Conservation (phyloP, 2,797 vertebrate species). For the Hylomyscus alleni region DNA sequence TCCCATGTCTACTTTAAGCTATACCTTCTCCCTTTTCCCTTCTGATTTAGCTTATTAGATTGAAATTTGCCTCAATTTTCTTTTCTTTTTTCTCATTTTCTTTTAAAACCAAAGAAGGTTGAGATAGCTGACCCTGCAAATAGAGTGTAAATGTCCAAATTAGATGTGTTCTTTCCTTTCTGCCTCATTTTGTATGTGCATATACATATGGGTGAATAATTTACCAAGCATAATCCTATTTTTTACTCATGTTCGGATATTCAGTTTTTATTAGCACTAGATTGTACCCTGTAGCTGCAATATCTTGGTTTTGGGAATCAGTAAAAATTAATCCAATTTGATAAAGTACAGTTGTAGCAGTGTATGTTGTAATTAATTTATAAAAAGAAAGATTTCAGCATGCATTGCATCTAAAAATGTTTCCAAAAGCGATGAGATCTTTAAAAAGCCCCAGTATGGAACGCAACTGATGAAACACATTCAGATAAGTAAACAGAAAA, state of each 20-base stretch:
- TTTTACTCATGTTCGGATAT: neutral
- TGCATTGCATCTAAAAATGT: neutral
- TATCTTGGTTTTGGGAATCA: neutral
- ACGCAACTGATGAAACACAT: constrained; percentile 22
- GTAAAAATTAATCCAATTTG: neutral
- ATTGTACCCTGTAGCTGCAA: neutral
- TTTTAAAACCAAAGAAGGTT: neutral
- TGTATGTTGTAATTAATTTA: neutral
- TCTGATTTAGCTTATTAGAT: neutral
- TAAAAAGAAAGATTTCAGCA: constrained; percentile 31
- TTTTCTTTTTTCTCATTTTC: neutral
- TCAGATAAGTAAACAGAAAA: constrained; percentile 73
- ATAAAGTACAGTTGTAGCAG: neutral
- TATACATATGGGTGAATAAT: neutral
- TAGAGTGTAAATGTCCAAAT: neutral
- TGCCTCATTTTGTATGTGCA: neutral
- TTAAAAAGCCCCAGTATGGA: neutral
- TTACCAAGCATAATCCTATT: neutral
- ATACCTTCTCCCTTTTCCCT: neutral
- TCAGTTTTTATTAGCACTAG: neutral
- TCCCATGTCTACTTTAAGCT: neutral
- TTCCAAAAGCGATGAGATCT: neutral
- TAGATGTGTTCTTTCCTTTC: neutral
- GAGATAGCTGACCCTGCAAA: neutral
- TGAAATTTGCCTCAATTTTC: neutral